phyloP scores from a whole-genome alignment of 2,113 vertebrate species.

The Leucopternis melanops region DNA sequence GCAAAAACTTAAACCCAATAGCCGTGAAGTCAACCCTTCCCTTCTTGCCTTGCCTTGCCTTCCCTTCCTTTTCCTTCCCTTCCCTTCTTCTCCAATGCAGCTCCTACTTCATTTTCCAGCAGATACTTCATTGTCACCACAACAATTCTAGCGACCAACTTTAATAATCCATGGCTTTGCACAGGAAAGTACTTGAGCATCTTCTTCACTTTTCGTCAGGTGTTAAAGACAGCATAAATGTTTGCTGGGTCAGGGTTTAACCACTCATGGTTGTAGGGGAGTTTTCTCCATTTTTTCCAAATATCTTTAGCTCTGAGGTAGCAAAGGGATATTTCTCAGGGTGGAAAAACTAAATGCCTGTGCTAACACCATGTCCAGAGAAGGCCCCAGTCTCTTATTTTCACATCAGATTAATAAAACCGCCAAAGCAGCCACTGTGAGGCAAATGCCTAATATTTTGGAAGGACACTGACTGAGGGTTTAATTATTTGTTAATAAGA shows the following conservation, averaged over 20 bases:
- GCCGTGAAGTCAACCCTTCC: not conserved
- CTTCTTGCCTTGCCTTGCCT: not conserved
- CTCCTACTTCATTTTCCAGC: not conserved
- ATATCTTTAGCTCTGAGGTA: not conserved
- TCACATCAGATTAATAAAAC: not conserved
- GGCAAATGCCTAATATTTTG: not conserved
- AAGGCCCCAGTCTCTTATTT: not conserved
- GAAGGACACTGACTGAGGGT: not conserved
- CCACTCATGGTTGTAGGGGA: fast-evolving
- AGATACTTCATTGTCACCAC: not conserved
- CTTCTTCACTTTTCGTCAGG: not conserved
- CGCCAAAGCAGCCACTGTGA: not conserved
- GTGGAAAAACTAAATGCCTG: not conserved
- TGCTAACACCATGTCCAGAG: not conserved
- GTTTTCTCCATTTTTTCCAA: not conserved
- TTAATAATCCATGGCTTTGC: not conserved
- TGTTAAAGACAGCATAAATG: not conserved
- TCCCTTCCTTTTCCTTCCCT: not conserved
- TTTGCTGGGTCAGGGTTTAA: not conserved
- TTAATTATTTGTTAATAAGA: not conserved
- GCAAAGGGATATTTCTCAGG: not conserved
- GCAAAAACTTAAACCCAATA: too few species aligned
- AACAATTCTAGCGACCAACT: not conserved
- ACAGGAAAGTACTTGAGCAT: not conserved
- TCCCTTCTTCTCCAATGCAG: not conserved